Evolutionary conservation across 2,888 invertebrate genomes (phyloP).

Genomic region (Diloba caeruleocephala): DNA sequence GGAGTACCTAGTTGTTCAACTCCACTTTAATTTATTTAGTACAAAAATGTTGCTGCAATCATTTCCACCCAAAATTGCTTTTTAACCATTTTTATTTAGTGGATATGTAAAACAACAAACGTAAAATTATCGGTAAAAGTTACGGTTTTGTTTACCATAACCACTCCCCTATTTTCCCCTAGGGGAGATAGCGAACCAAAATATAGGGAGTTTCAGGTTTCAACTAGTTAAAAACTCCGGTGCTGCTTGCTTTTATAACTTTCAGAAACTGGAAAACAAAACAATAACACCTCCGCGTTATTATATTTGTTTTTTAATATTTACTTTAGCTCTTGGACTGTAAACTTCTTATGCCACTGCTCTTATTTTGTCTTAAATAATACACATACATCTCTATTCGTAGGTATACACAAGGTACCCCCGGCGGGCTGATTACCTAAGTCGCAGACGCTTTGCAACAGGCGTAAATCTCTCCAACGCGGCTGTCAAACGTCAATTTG

Average conservation of each 20-base stretch:
- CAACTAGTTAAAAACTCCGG: slow-evolving; percentile 43
- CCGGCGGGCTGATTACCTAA: too few species aligned
- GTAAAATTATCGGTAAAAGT: slow-evolving; percentile 70
- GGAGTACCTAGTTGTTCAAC: not conserved
- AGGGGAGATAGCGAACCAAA: slow-evolving; percentile 53
- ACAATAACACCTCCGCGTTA: not conserved
- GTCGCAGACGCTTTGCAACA: too few species aligned
- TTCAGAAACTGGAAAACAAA: slow-evolving; percentile 9
- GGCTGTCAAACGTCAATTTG: too few species aligned
- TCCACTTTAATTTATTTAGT: not conserved
- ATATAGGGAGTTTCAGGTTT: slow-evolving; percentile 53
- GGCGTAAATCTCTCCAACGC: too few species aligned
- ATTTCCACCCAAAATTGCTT: slow-evolving; percentile 8
- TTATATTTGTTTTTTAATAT: not conserved
- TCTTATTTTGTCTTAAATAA: too few species aligned
- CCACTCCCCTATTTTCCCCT: slow-evolving; percentile 54
- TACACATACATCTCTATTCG: too few species aligned
- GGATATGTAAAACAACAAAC: slow-evolving; percentile 62
- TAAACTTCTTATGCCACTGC: too few species aligned
- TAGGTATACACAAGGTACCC: too few species aligned
- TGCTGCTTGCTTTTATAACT: slow-evolving; percentile 19
- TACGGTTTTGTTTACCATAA: slow-evolving; percentile 72
- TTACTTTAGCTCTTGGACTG: too few species aligned
- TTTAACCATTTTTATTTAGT: slow-evolving; percentile 21
- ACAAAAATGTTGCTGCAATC: not conserved